Conservation (phyloP, 2,113 vertebrate genomes). For the Prunella himalayana region DNA sequence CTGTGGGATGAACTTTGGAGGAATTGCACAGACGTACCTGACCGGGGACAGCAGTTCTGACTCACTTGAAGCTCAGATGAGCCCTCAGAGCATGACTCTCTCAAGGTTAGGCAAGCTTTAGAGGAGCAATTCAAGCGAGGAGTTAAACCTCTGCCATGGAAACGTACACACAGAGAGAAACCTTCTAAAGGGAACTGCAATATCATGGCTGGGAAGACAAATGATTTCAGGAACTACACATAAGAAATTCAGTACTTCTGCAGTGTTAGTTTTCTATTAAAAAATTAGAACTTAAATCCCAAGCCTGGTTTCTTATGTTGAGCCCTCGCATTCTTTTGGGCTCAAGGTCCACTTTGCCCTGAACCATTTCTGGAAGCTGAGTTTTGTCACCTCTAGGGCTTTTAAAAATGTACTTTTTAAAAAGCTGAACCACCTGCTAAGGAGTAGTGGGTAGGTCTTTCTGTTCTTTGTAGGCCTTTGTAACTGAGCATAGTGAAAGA, state of each 20-base stretch:
- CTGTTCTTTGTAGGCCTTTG: background rate
- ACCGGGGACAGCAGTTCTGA: background rate
- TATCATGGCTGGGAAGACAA: background rate
- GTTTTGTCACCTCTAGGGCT: background rate
- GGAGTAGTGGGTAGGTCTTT: background rate
- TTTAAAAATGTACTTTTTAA: background rate
- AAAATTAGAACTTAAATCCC: background rate
- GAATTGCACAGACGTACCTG: background rate
- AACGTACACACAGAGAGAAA: background rate
- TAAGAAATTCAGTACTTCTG: background rate
- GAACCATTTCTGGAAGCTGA: background rate
- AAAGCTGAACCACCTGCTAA: background rate
- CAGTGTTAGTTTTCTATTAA: background rate
- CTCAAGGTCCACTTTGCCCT: background rate
- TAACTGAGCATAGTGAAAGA: background rate
- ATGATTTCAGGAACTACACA: background rate
- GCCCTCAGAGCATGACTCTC: background rate
- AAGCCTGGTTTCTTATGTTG: background rate
- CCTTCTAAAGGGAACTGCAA: background rate
- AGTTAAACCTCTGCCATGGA: background rate
- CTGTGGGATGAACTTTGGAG: background rate
- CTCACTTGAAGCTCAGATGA: background rate
- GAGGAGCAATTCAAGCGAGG: background rate
- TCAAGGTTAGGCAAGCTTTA: background rate
- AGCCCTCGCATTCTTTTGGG: background rate